Evolutionary conservation across 2,888 invertebrate species (phyloP).

Genomic region (Agriopis aurantiaria): DNA sequence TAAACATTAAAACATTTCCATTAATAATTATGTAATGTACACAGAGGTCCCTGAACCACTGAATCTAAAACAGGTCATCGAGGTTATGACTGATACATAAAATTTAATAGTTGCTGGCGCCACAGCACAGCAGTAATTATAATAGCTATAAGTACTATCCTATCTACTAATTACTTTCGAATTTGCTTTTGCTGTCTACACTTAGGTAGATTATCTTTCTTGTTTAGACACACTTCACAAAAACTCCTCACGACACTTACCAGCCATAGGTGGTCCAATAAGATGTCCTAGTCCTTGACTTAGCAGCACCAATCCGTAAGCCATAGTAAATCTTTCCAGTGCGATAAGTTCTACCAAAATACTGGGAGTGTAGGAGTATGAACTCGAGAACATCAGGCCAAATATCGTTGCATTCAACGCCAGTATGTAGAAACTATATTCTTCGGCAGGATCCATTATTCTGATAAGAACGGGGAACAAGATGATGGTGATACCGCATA

Average conservation of each 20-base stretch:
- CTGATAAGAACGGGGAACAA: slow-evolving; percentile 87
- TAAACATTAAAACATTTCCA: background rate
- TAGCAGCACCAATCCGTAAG: slow-evolving; percentile 95
- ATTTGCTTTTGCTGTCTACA: background rate
- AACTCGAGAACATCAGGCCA: slow-evolving; percentile 96
- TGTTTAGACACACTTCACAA: background rate
- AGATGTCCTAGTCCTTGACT: slow-evolving; percentile 97
- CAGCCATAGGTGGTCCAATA: slow-evolving; percentile 97
- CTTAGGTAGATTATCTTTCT: background rate
- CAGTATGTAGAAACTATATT: slow-evolving; percentile 82
- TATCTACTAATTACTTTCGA: background rate
- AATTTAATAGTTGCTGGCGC: slow-evolving; percentile 2
- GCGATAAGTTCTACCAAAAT: slow-evolving; percentile 96
- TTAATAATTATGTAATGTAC: background rate
- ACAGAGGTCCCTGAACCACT: background rate
- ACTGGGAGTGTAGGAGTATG: slow-evolving; percentile 96
- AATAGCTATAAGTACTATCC: slow-evolving; percentile 5
- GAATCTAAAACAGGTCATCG: background rate
- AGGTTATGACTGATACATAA: background rate
- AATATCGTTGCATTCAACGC: slow-evolving; percentile 89
- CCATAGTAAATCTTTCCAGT: slow-evolving; percentile 96
- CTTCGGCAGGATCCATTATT: slow-evolving; percentile 64
- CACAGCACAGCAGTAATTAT: slow-evolving; percentile 33
- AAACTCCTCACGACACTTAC: slow-evolving; percentile 71
- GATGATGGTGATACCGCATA: slow-evolving; percentile 88